These are phyloP conservation scores for Bombus waltoni DNA, from an alignment of 1,140 invertebrate species.

Conservation along the genomic window DNA sequence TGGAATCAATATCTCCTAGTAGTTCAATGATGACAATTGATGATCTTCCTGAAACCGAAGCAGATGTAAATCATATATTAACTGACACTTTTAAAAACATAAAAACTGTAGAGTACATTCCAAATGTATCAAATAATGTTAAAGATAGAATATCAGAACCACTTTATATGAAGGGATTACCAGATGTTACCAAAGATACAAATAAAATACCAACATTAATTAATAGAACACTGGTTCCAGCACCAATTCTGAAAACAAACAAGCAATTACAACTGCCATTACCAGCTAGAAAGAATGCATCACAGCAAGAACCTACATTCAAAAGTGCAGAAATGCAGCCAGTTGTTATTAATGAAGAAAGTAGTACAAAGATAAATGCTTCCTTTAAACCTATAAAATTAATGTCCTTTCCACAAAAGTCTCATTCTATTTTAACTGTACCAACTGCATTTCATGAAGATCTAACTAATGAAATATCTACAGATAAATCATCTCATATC, in stretches of 20 bases:
- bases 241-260: conserved; percentile 67
- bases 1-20: conserved; percentile 26
- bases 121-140: conserved; percentile 22
- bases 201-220: conserved; percentile 74
- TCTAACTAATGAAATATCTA: neutral
- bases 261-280: conserved; percentile 70
- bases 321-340: conserved; percentile 74
- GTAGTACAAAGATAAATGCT: conserved; percentile 18
- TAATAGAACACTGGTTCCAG: conserved; percentile 70
- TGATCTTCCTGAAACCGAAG: conserved; percentile 70
- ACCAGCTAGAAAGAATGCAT: conserved; percentile 18
- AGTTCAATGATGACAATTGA: conserved; percentile 55
- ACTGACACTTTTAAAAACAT: conserved; percentile 49
- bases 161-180: conserved; percentile 69
- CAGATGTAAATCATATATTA: conserved; percentile 65
- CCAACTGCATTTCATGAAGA: conserved; percentile 62
- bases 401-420: conserved; percentile 57
- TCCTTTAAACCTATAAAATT: conserved; percentile 73
- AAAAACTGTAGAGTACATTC: conserved; percentile 46
- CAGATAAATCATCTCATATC: neutral
- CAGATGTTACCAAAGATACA: conserved; percentile 66
- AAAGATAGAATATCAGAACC: conserved; percentile 42
- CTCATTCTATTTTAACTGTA: conserved; percentile 42
- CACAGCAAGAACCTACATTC: conserved; percentile 61
- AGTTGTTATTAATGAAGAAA: conserved; percentile 45